phyloP scores from a whole-genome alignment of 2,888 invertebrate genomes.

The Tanypteryx hageni region DNA sequence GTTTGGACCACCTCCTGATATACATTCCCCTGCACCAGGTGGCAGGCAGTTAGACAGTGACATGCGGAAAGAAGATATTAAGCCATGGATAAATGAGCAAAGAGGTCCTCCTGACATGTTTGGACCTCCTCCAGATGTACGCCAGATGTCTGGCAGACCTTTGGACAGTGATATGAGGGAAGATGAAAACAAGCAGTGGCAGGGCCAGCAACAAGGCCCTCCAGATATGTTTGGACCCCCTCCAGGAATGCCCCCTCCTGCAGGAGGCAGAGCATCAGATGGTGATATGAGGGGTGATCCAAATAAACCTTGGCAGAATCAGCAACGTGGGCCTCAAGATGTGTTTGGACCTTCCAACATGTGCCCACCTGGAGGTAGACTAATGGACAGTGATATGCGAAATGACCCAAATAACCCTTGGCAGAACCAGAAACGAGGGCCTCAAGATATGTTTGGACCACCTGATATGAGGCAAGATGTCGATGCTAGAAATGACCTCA shows the following conservation, averaged over 20 bases:
- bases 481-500: slow-evolving; percentile 23
- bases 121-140: not conserved
- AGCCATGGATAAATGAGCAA: slow-evolving; percentile 10
- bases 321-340: not conserved
- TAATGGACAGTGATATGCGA: slow-evolving; percentile 42
- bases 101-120: not conserved
- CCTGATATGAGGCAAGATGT: not conserved
- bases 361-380: not conserved
- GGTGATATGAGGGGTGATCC: not conserved
- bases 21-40: not conserved
- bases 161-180: not conserved
- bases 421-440: not conserved
- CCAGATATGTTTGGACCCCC: not conserved
- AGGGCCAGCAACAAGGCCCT: not conserved
- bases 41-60: not conserved
- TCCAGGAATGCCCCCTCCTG: not conserved
- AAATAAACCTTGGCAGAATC: not conserved
- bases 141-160: not conserved
- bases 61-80: not conserved
- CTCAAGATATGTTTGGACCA: slow-evolving; percentile 10
- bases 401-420: slow-evolving; percentile 22
- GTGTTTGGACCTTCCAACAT: not conserved
- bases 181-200: slow-evolving; percentile 37
- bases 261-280: not conserved
- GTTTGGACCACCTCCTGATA: not conserved